Evolutionary conservation across 2,888 invertebrate genomes (phyloP), one percentile per base, ranked within the genome.

Genomic region (Mythimna ferrago): DNA sequence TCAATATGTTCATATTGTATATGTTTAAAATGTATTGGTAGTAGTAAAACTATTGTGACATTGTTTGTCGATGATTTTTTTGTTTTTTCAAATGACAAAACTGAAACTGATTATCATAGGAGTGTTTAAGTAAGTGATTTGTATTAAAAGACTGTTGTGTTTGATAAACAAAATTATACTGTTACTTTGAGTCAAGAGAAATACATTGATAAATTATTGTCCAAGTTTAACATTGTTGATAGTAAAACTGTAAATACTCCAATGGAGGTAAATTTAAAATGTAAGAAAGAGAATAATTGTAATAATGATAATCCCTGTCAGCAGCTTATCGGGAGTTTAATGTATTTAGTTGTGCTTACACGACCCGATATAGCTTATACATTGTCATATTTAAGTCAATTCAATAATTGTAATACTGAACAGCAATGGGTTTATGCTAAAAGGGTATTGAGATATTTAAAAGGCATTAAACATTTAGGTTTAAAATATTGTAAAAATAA

Each of bases 281-380:
- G 82, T 19, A 48, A 63, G 10, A 83, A 78, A 16, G 38, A 32
- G 38, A 35, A 75, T 44, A 60, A 35, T 71, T 67, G 65, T 77
- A 70, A 61, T 61, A 56, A 19, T 61, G 0, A 35, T 0, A 57
- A 73, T 54, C 81, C 76, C 1, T 85, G 82, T 72, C 79, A 81
- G 38, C 75, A 85, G 41, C 61, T 85, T 3, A 78, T 88, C 26
- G 86, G 86, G 9, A 73, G 80, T 9, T 32, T 87, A 9, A 83
- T 86, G 58, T 66, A 66, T 16, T 48, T 66, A 66, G 66, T 9
- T 48, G 35, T 66, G 0, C 26, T 66, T 6, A 85, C 82, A 1
- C 44, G 84, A 56, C 85, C 84, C n/a, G 85, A 86, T 68, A 86
- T 86, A 19, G 6, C 71, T 38, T 88, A 6, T 35, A 7, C 35